Evolutionary conservation across 2,113 vertebrate species (phyloP).

Genomic region (Eurystomus gularis): DNA sequence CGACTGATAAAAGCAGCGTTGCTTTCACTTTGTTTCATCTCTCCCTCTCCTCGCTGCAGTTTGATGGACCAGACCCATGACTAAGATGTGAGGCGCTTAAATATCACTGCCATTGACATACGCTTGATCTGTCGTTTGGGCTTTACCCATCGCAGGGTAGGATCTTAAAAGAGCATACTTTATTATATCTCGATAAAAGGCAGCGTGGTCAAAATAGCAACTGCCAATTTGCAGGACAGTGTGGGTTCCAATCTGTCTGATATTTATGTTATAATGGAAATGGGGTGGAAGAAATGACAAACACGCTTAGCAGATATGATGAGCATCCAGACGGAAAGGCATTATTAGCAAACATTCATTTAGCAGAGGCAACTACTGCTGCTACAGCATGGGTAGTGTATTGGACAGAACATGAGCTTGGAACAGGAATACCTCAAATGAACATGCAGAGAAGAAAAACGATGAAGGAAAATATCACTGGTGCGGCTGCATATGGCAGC

Average conservation of each 20-base stretch:
- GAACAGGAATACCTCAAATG: background rate
- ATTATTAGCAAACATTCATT: slow-evolving; percentile 13
- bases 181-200: slow-evolving; percentile 14
- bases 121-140: rapidly evolving
- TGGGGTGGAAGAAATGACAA: background rate
- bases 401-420: background rate
- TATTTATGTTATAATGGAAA: background rate
- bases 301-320: background rate
- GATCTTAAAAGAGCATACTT: background rate
- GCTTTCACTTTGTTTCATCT: background rate
- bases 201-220: slow-evolving; percentile 13
- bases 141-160: background rate
- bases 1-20: background rate
- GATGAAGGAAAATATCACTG: background rate
- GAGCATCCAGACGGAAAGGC: background rate
- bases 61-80: background rate
- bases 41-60: background rate
- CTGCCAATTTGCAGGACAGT: slow-evolving; percentile 14
- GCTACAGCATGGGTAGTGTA: background rate
- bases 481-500: background rate
- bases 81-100: background rate
- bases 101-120: background rate
- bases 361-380: background rate
- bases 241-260: background rate
- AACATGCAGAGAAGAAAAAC: background rate